Conservation (phyloP, 2,888 invertebrate species). For the Hypomecis punctinalis region DNA sequence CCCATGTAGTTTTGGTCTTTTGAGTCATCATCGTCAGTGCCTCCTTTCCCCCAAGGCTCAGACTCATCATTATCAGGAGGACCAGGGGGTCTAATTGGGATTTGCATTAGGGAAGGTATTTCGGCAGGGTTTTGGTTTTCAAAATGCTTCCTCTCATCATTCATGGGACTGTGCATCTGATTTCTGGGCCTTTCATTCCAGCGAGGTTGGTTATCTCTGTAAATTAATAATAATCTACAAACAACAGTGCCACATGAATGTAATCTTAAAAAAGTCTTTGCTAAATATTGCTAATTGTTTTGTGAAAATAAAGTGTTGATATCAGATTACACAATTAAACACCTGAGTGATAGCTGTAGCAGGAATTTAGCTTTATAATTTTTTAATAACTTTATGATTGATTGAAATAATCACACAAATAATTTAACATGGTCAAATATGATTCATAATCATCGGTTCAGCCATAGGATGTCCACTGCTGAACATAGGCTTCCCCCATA, state of each 20-base stretch:
- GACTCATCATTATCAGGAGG: conserved; percentile 63
- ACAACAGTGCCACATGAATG: background rate
- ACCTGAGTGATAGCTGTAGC: too few species aligned
- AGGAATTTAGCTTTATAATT: too few species aligned
- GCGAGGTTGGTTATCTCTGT: conserved; percentile 66
- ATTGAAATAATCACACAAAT: too few species aligned
- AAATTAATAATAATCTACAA: conserved; percentile 29
- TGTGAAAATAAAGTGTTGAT: too few species aligned
- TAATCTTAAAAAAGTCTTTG: too few species aligned
- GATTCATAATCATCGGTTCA: too few species aligned
- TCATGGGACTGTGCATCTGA: conserved; percentile 63
- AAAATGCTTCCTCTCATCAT: conserved; percentile 63
- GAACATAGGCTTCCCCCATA: too few species aligned
- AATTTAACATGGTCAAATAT: too few species aligned
- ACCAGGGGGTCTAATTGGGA: conserved; percentile 65
- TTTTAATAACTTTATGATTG: too few species aligned
- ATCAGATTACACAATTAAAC: too few species aligned
- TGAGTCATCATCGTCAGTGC: conserved; percentile 58
- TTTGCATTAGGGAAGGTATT: conserved; percentile 74
- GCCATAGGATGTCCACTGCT: too few species aligned
- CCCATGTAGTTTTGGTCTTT: conserved; percentile 48
- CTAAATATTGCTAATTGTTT: too few species aligned
- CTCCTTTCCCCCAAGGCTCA: conserved; percentile 61
- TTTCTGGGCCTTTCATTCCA: conserved; percentile 71
- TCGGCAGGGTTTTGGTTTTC: conserved; percentile 41